Percentiles rank a stretch among this genome's conserved stretches.
Evolutionary conservation across 2,797 vertebrate species (phyloP).

Genomic region (Parauchenoglanis punctatus): DNA sequence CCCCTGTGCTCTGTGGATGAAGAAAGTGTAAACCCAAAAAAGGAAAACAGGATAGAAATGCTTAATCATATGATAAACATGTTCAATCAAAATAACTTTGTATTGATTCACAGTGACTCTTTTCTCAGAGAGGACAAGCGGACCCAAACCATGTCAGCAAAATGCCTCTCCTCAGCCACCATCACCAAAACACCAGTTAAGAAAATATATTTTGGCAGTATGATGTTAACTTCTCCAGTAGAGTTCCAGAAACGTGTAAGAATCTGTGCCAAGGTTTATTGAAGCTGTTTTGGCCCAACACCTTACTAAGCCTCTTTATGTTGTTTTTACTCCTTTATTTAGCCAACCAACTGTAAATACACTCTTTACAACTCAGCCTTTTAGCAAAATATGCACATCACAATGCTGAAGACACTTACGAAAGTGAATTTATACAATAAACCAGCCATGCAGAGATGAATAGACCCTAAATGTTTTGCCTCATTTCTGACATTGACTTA

Average conservation of each 20-base stretch:
- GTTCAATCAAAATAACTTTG: background rate
- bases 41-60: background rate
- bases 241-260: background rate
- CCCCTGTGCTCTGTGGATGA: background rate
- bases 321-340: background rate
- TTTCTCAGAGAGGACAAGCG: background rate
- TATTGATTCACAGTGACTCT: background rate
- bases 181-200: background rate
- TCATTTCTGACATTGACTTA: conserved; percentile 15
- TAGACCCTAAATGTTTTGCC: background rate
- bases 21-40: background rate
- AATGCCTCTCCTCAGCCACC: background rate
- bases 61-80: background rate
- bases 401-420: background rate
- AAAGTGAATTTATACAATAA: background rate
- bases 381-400: background rate
- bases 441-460: conserved; percentile 1
- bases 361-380: background rate
- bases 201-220: background rate
- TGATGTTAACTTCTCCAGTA: background rate
- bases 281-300: background rate
- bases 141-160: background rate
- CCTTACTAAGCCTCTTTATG: background rate
- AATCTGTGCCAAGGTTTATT: background rate
- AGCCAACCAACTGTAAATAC: background rate